These are phyloP conservation scores for Acheta domesticus DNA, from an alignment of 2,888 invertebrate genomes.

Conservation along the genomic window DNA sequence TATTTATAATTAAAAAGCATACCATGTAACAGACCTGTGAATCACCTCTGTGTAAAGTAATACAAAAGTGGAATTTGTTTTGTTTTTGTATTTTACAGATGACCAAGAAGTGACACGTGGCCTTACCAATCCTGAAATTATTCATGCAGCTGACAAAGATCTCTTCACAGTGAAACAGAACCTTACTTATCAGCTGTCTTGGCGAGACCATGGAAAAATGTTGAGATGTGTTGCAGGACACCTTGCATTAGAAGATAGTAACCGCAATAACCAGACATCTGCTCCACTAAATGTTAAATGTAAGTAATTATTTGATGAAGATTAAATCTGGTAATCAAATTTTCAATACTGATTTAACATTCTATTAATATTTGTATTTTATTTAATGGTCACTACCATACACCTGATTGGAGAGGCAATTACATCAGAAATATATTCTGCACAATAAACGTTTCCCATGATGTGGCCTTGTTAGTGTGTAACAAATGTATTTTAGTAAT, in stretches of 20 bases:
- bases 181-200: constrained; percentile 58
- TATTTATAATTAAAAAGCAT: too few relatives aligned
- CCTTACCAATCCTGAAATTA: constrained; percentile 54
- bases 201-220: constrained; percentile 62
- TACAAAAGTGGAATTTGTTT: too few relatives aligned
- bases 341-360: neutral
- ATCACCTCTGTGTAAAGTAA: too few relatives aligned
- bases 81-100: constrained; percentile 48
- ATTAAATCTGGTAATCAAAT: neutral
- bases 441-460: too few relatives aligned
- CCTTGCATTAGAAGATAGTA: constrained; percentile 53
- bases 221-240: constrained; percentile 68
- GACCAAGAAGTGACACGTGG: constrained; percentile 60
- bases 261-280: constrained; percentile 42
- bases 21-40: too few relatives aligned
- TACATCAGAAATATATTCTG: too few relatives aligned
- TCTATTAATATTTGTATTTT: too few relatives aligned
- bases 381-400: too few relatives aligned
- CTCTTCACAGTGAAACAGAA: constrained; percentile 64
- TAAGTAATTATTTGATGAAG: constrained; percentile 47
- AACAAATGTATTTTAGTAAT: too few relatives aligned
- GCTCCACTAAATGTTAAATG: constrained; percentile 58
- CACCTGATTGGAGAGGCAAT: too few relatives aligned
- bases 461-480: too few relatives aligned
- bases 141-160: constrained; percentile 54